Evolutionary conservation across 2,888 invertebrate genomes (phyloP).

Genomic region (Gibbula magus): DNA sequence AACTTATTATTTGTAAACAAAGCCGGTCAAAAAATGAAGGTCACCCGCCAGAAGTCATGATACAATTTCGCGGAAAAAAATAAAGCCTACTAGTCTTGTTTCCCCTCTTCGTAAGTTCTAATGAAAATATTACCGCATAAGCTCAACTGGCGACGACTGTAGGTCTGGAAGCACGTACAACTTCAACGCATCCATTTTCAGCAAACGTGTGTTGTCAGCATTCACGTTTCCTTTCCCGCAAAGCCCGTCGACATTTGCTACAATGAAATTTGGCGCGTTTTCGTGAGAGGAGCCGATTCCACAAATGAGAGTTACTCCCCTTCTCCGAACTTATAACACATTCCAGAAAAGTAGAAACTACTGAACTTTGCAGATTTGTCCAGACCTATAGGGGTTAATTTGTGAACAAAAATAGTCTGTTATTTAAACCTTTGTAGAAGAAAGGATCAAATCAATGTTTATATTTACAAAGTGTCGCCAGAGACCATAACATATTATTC

Average conservation of each 20-base stretch:
- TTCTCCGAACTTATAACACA: background rate
- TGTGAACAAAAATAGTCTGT: too few species aligned
- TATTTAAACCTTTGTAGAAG: too few species aligned
- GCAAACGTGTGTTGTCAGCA: background rate
- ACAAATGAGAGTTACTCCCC: slow-evolving; percentile 18
- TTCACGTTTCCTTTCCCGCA: background rate
- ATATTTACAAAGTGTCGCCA: too few species aligned
- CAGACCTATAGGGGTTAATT: too few species aligned
- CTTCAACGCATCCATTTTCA: slow-evolving; percentile 10
- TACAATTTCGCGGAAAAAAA: too few species aligned
- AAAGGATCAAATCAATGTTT: too few species aligned
- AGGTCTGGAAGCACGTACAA: slow-evolving; percentile 15
- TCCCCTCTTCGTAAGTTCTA: background rate
- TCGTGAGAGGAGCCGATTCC: background rate
- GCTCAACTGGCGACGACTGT: slow-evolving; percentile 23
- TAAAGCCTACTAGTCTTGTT: too few species aligned
- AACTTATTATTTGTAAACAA: too few species aligned
- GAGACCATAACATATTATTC: too few species aligned
- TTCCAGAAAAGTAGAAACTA: background rate
- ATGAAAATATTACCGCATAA: slow-evolving; percentile 10
- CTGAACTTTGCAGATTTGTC: too few species aligned
- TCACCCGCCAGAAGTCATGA: too few species aligned
- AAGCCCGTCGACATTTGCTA: background rate
- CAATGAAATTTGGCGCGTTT: slow-evolving; percentile 21
- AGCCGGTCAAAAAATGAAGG: too few species aligned